Evolutionary conservation across 1,140 invertebrate genomes (phyloP).

Genomic region (Pseudomyrmex pallidus): DNA sequence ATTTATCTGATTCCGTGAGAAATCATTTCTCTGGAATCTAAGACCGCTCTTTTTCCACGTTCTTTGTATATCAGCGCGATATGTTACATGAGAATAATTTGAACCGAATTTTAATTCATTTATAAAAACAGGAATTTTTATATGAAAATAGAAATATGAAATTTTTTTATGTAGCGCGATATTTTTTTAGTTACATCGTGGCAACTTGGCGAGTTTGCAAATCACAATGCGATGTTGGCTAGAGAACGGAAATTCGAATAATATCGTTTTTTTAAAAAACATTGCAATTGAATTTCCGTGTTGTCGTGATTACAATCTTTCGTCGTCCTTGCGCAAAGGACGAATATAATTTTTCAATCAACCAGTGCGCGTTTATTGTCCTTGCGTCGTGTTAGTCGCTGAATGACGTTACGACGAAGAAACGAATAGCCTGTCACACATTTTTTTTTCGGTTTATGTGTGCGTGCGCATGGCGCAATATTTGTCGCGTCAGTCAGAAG

Average conservation of each 20-base stretch:
- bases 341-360: constrained; percentile 50
- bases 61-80: neutral
- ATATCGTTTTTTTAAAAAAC: too few species aligned
- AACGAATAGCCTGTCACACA: constrained; percentile 65
- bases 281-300: neutral
- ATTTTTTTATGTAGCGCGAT: too few species aligned
- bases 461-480: constrained; percentile 32
- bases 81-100: neutral
- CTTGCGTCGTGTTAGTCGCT: constrained; percentile 17
- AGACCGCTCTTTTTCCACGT: neutral
- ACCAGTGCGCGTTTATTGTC: constrained; percentile 43
- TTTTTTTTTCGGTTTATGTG: constrained; percentile 20
- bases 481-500: constrained; percentile 54
- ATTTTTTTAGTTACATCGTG: too few species aligned
- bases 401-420: constrained; percentile 39
- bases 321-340: constrained; percentile 8
- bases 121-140: too few species aligned
- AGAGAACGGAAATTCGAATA: too few species aligned
- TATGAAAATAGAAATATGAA: too few species aligned
- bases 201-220: too few species aligned
- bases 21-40: neutral
- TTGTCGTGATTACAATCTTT: neutral
- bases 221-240: too few species aligned
- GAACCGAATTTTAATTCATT: too few species aligned
- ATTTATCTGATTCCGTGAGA: neutral